Evolutionary conservation across 2,113 vertebrate species (phyloP).

Genomic region (Festucalex cinctus): DNA sequence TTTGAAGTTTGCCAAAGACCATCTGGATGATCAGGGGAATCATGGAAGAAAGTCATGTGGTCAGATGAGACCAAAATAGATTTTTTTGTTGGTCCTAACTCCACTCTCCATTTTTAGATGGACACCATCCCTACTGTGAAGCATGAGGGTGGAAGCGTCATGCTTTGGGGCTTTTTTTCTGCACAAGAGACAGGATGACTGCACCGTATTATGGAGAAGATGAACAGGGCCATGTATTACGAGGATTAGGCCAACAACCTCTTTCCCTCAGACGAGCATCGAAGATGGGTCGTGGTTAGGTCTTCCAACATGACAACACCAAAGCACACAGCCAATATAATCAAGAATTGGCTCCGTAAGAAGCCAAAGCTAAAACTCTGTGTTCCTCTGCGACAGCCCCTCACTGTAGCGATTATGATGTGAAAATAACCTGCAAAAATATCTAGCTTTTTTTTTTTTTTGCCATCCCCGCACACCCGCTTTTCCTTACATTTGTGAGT

Average conservation of each 20-base stretch:
- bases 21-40: background rate
- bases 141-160: background rate
- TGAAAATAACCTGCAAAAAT: background rate
- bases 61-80: constrained; percentile 8
- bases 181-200: background rate
- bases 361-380: no score
- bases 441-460: background rate
- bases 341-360: background rate
- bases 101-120: background rate
- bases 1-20: constrained; percentile 2
- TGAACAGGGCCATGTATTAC: background rate
- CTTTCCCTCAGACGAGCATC: background rate
- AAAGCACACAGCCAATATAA: background rate
- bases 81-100: constrained; percentile 10
- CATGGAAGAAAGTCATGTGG: constrained; percentile 4
- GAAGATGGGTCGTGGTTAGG: background rate
- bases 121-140: background rate
- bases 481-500: background rate
- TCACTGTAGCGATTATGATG: no score
- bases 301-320: background rate
- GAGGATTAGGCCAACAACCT: background rate
- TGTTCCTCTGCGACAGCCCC: no score
- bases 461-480: constrained; percentile 26
- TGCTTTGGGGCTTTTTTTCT: background rate
- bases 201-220: background rate